Conservation (phyloP, 2,113 vertebrate genomes). For the Caloenas nicobarica region DNA sequence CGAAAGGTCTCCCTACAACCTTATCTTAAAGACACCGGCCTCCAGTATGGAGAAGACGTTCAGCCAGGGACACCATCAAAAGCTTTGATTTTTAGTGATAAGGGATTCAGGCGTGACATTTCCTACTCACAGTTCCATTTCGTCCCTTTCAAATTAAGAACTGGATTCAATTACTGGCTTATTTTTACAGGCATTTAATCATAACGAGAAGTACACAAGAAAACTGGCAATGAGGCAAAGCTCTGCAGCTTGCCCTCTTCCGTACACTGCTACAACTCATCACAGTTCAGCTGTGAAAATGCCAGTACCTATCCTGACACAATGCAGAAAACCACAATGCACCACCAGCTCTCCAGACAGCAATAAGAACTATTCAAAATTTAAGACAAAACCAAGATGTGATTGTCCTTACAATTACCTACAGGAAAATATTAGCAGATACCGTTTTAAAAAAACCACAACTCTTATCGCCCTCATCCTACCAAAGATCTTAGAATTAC, state of each 20-base stretch:
- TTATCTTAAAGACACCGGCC: background rate
- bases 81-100: slow-evolving; percentile 15
- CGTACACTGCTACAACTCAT: background rate
- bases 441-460: background rate
- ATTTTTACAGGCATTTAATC: slow-evolving; percentile 39
- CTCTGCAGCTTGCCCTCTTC: background rate
- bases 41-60: background rate
- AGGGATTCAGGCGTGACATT: background rate
- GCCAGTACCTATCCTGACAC: background rate
- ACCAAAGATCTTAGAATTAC: background rate
- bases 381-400: background rate
- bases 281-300: background rate
- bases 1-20: background rate
- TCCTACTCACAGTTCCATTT: background rate
- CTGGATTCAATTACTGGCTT: slow-evolving; percentile 15
- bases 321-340: background rate
- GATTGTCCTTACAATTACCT: background rate
- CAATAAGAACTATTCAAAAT: background rate
- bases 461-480: background rate
- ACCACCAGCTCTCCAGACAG: background rate
- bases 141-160: background rate
- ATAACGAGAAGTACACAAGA: background rate
- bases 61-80: background rate
- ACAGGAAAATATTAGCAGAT: background rate
- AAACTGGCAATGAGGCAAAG: background rate